These are phyloP conservation scores for Xiphorhynchus erythropygius DNA, from an alignment of 2,797 vertebrate species.

Conservation along the genomic window DNA sequence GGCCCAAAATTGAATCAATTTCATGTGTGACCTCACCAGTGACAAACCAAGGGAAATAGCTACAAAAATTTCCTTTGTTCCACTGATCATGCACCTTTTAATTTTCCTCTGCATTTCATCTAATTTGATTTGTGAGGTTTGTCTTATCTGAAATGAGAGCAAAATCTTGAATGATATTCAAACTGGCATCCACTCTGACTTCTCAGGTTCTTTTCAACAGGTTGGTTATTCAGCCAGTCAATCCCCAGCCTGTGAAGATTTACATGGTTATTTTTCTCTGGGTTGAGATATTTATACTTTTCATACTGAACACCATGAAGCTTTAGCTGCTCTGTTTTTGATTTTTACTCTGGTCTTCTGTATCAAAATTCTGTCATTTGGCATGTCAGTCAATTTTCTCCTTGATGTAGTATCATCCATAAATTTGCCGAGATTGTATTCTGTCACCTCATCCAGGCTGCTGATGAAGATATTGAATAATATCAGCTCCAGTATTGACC, in stretches of 20 bases:
- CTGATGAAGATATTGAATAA: slow-evolving; percentile 25
- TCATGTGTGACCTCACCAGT: neutral
- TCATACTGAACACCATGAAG: neutral
- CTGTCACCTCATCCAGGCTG: neutral
- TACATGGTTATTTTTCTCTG: neutral
- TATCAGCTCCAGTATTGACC: neutral
- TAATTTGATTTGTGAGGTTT: neutral
- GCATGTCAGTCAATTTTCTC: neutral
- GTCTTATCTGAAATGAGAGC: neutral
- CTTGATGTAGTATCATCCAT: neutral
- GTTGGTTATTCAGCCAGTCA: neutral
- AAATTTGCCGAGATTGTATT: slow-evolving; percentile 28
- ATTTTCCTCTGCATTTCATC: neutral
- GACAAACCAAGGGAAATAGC: neutral
- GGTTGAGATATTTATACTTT: neutral
- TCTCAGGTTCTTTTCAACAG: neutral
- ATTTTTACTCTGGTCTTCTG: neutral
- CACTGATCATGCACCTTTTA: neutral
- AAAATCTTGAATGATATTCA: neutral
- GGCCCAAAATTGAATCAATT: neutral
- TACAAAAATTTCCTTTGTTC: neutral
- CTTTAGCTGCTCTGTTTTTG: neutral
- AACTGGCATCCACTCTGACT: neutral
- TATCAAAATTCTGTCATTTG: slow-evolving; percentile 10
- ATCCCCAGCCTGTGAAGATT: neutral